Conservation (phyloP, 2,888 invertebrate species). For the Netelia virgata region DNA sequence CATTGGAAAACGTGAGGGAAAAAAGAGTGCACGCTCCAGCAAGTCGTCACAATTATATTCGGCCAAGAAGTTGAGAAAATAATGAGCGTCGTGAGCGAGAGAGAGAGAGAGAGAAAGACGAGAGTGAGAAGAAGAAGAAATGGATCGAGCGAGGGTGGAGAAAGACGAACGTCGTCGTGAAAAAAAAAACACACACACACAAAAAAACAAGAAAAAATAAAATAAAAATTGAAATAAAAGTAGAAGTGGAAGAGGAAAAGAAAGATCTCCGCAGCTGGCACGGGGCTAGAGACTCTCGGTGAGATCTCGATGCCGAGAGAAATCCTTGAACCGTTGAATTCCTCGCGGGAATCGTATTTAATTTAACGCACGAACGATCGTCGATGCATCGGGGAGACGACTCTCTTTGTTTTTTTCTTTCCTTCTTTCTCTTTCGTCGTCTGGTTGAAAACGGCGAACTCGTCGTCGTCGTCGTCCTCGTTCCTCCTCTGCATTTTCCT, state of each 20-base stretch:
- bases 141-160: constrained; percentile 8
- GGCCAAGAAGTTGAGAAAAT: constrained; percentile 40
- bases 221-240: constrained; percentile 19
- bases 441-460: not conserved
- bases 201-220: too few species aligned
- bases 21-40: not conserved
- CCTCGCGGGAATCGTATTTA: constrained; percentile 69
- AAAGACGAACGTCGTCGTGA: not conserved
- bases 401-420: constrained; percentile 8
- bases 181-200: too few species aligned
- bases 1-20: not conserved
- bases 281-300: constrained; percentile 15
- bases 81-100: constrained; percentile 46
- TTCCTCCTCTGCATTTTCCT: not conserved
- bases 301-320: constrained; percentile 48
- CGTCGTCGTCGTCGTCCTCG: not conserved
- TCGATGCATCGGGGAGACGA: constrained; percentile 46
- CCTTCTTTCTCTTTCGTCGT: not conserved
- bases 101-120: constrained; percentile 7
- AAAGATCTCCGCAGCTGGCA: constrained; percentile 41
- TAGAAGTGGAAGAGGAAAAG: not conserved
- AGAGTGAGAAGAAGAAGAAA: not conserved
- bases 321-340: constrained; percentile 59
- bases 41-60: constrained; percentile 34
- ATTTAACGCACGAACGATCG: constrained; percentile 70